Percentiles rank a stretch among this genome's conserved stretches.
Evolutionary conservation across 2,113 vertebrate genomes (phyloP).

Genomic region (Hyla sarda): DNA sequence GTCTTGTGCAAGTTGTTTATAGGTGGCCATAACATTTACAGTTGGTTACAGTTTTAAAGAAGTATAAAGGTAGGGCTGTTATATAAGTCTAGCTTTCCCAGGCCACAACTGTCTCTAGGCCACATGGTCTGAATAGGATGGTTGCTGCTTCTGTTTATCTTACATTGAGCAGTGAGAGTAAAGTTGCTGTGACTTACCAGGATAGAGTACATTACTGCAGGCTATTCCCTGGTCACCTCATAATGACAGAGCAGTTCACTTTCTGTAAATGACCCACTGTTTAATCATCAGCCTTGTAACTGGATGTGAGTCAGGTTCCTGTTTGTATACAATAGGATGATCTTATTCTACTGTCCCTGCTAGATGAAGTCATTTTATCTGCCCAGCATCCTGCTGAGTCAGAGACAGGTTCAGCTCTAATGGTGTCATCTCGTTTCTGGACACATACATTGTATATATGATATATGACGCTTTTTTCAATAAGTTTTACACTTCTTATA

Average conservation of each 20-base stretch:
- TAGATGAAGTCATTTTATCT: constrained; percentile 1
- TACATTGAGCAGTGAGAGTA: no score
- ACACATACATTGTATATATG: background rate
- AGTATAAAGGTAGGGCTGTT: no score
- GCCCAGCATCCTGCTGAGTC: background rate
- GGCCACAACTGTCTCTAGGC: no score
- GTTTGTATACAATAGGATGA: background rate
- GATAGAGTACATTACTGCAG: no score
- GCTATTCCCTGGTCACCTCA: no score
- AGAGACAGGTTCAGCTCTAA: background rate
- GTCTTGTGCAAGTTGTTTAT: no score
- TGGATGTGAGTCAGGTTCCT: background rate
- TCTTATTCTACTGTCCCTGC: constrained; percentile 3
- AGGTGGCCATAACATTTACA: no score
- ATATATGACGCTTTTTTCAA: background rate
- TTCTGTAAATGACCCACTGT: background rate
- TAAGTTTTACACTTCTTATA: background rate
- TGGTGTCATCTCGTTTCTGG: background rate
- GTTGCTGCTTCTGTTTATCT: no score
- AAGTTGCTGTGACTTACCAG: no score
- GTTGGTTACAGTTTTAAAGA: no score
- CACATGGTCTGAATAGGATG: no score
- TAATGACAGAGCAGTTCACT: background rate
- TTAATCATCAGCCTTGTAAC: background rate
- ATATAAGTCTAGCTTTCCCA: no score